Base-by-base conservation (phyloP, 1,140 invertebrate genomes). In the Pteromalus puparum region DNA sequence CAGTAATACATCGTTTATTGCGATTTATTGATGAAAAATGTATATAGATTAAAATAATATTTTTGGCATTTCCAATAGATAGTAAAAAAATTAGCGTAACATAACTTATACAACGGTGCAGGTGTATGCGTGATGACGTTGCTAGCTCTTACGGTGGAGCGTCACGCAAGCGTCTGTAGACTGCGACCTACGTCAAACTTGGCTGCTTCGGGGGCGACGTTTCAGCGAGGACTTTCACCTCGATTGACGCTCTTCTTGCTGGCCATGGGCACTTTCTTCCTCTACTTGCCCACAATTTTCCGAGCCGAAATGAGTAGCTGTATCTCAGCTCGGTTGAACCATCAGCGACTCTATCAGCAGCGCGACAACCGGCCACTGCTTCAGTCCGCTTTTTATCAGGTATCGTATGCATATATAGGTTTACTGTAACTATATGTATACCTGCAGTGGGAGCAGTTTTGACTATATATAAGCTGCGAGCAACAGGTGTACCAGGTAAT, bases 151-250 rank as follows among this genome's bases (percentile, higher is more conserved):
- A 97, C 96, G 15, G 93, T 97, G 24, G 97, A 97, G 90, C 93
- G 97, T 12, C 97, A 97, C 91, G 94, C 97, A 3, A 97, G 96
- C 65, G 96, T 97, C 1, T 97, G 97, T 88, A 96, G 96, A 91
- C 96, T 96, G 26, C 94, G 95, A 18, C 89, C 90, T 80, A 93
- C 94, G 92, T 53, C 48, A 18, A 53, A 61, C 53, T 61, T 61
- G 21, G 53, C 18, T 5, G 15, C 53, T 4, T 86, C 90, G 95
- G 93, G 92, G 93, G 92, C 93, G 94, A 91, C 91, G 95, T 87
- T 95, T 94, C 65, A 95, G 93, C 68, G 92, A 93, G 94, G 91
- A 91, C 94, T 87, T 95, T 94, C 67, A 95, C 93, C 70, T 18
- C 93, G 94, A 42, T 89, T 95, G 12, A 95, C 95, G 10, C 95